Evolutionary conservation across 2,113 vertebrate genomes (phyloP), one percentile per base, ranked within the genome.

Genomic region (Phoenicopterus ruber): DNA sequence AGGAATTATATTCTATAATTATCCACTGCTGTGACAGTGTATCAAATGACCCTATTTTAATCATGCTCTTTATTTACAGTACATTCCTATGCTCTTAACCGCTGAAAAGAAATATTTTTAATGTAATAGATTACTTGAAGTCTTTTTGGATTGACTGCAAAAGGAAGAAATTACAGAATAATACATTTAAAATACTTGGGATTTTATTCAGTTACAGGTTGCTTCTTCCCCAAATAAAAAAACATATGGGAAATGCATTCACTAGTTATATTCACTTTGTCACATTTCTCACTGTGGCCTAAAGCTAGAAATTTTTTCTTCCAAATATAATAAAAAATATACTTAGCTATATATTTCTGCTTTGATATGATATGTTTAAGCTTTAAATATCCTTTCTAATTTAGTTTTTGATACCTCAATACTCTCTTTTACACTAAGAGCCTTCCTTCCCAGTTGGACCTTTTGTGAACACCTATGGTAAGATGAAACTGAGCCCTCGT

Each of bases 1-100:
- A 92, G 72, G 65, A 89, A 77, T 69, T 82, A 42, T 31, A 61
- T 65, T 94, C 83, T 95, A 50, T 91, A 92, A 93, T 72, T 95
- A 93, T 34, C 54, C 40, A 49, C 52, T 82, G 21, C n/a, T 92
- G 38, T 74, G 29, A 19, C n/a, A 78, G 21, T 63, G 31, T 81
- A 90, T 73, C 42, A 88, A 67, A 50, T 93, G 16, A 55, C 22
- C 44, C 40, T 85, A 49, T 94, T 93, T 91, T 80, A 80, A 82
- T 66, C 11, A 10, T n/a, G 15, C 1, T 65, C 9, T 87, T 92
- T 88, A 84, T 95, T 87, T 94, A 79, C 50, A 85, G 31, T 70
- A 67, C 44, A 49, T 67, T 91, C 36, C 47, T 63, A 63, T 71
- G 13, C 6, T n/a, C 11, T 52, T 89, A 89, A 57, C 4, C 38